Percentiles rank a stretch among this genome's conserved stretches.
Evolutionary conservation across 1,140 invertebrate species (phyloP).

Genomic region (Delia radicum): DNA sequence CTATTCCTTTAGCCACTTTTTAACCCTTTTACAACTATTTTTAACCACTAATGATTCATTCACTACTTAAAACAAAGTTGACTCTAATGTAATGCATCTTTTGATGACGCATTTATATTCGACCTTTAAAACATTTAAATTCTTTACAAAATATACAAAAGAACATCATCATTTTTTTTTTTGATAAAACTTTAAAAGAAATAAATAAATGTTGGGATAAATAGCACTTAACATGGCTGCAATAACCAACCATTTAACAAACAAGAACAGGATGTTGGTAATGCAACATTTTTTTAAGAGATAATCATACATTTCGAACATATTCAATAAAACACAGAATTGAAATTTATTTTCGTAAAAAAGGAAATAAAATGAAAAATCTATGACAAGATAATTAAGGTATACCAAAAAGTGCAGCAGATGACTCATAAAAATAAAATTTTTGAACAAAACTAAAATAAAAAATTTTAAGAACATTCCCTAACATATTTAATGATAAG

Average conservation of each 20-base stretch:
- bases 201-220: background rate
- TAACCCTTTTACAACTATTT: too few species aligned
- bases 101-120: too few species aligned
- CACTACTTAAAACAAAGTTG: too few species aligned
- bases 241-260: background rate
- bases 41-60: too few species aligned
- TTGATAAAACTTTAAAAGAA: background rate
- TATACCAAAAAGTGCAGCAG: background rate
- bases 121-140: too few species aligned
- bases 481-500: too few species aligned
- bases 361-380: slow-evolving; percentile 2
- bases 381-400: slow-evolving; percentile 1
- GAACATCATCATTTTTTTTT: background rate
- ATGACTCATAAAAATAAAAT: background rate
- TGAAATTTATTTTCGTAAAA: background rate
- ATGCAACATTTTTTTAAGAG: background rate
- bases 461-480: too few species aligned
- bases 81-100: too few species aligned
- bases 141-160: background rate
- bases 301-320: background rate
- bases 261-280: background rate
- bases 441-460: too few species aligned
- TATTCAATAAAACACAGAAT: background rate
- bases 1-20: too few species aligned
- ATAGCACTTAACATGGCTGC: background rate